phyloP scores from a whole-genome alignment of 1,140 invertebrate genomes.

The Episyrphus balteatus region DNA sequence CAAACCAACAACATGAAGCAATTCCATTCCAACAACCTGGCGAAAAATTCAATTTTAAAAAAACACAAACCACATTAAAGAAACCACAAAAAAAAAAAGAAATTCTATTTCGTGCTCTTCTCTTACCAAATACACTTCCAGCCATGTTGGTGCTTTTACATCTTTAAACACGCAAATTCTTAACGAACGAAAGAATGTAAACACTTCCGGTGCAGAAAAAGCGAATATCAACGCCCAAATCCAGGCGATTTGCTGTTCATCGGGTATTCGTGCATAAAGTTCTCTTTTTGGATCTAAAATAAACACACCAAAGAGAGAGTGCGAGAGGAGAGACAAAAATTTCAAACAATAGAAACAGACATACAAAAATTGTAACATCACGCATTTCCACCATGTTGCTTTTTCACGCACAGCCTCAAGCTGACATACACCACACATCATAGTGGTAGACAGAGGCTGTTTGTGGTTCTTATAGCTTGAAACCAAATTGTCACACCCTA shows the following conservation, averaged over 20 bases:
- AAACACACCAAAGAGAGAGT: too few relatives aligned
- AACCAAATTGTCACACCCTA: too few relatives aligned
- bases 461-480: background rate
- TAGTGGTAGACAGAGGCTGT: too few relatives aligned
- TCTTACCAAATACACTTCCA: conserved; percentile 43
- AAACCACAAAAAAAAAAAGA: background rate
- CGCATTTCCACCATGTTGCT: too few relatives aligned
- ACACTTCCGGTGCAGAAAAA: conserved; percentile 75
- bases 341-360: too few relatives aligned
- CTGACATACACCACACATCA: too few relatives aligned
- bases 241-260: conserved; percentile 76
- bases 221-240: conserved; percentile 81
- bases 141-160: conserved; percentile 21
- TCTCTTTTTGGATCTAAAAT: conserved; percentile 66
- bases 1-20: conserved; percentile 74
- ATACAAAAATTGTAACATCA: background rate
- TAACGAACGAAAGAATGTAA: conserved; percentile 68
- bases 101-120: conserved; percentile 14
- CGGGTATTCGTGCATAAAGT: conserved; percentile 58
- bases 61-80: too few relatives aligned
- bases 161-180: conserved; percentile 81
- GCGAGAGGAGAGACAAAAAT: conserved; percentile 9
- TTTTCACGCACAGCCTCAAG: too few relatives aligned
- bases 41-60: too few relatives aligned
- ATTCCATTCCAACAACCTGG: conserved; percentile 58